These are phyloP conservation scores for Turritopsis dohrnii DNA, from an alignment of 30 jellyfish, hydroid and myxozoan genomes.

Conservation along the genomic window DNA sequence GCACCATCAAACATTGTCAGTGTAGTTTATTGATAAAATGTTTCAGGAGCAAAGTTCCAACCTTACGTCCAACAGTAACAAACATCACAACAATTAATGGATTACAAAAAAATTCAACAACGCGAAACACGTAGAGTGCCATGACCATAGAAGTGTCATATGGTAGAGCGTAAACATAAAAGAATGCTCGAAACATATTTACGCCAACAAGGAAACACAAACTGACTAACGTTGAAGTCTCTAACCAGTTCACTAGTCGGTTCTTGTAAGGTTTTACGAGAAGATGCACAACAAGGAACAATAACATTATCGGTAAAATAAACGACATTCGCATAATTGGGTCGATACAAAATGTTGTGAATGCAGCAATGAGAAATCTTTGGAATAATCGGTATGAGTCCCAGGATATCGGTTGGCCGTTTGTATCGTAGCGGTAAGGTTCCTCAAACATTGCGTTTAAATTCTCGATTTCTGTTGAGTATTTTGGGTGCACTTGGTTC, in stretches of 20 bases:
- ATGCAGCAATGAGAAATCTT: neutral
- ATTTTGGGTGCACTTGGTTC: neutral
- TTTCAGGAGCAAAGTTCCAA: neutral
- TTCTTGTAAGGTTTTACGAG: conserved; percentile 2
- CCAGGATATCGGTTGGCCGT: neutral
- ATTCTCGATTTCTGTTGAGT: neutral
- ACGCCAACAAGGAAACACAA: conserved; percentile 11
- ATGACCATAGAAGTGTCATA: neutral
- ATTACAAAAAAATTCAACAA: neutral
- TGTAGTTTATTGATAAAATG: neutral
- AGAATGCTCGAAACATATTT: conserved; percentile 6
- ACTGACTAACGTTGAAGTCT: neutral
- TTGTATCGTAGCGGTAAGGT: neutral
- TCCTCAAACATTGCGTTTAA: conserved; percentile 5
- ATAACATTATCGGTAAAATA: neutral
- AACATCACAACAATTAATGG: neutral
- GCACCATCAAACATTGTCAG: neutral
- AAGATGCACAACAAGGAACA: neutral
- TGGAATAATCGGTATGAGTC: neutral
- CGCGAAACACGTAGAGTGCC: neutral
- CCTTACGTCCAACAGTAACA: neutral
- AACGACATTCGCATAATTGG: neutral
- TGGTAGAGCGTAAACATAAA: neutral
- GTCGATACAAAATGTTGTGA: neutral
- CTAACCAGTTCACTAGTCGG: neutral